Evolutionary conservation across 2,113 vertebrate genomes (phyloP).

Genomic region (Tachuris rubrigastra): DNA sequence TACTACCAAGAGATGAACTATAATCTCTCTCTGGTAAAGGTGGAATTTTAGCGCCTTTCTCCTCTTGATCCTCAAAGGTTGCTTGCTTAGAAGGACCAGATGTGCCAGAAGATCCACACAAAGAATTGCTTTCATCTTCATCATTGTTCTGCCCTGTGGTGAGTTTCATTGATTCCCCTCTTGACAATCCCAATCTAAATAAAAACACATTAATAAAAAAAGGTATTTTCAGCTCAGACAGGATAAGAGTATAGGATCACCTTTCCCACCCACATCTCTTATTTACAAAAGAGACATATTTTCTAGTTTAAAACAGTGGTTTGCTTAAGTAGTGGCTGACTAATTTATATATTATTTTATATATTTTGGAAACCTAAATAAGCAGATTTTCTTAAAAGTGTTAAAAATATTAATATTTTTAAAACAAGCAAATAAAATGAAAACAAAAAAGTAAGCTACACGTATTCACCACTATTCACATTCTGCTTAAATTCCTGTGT

Average conservation of each 20-base stretch:
- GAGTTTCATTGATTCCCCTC: conserved; percentile 78
- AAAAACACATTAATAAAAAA: conserved; percentile 33
- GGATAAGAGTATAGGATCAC: background rate
- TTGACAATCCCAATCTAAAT: conserved; percentile 79
- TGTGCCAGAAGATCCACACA: conserved; percentile 53
- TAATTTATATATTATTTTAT: background rate
- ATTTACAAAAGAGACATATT: background rate
- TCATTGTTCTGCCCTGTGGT: conserved; percentile 69
- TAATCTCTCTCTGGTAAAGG: conserved; percentile 59
- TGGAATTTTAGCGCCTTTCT: conserved; percentile 58
- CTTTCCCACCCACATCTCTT: background rate
- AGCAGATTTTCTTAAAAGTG: too few species aligned
- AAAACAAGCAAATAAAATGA: too few species aligned
- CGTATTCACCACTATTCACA: too few species aligned
- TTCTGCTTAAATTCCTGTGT: too few species aligned
- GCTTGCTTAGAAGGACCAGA: conserved; percentile 67
- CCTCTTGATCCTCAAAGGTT: conserved; percentile 56
- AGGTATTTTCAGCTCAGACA: background rate
- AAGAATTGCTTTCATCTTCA: conserved; percentile 69
- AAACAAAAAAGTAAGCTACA: too few species aligned
- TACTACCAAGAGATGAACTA: conserved; percentile 57
- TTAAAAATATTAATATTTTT: too few species aligned
- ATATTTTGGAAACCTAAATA: background rate
- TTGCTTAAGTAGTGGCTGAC: background rate
- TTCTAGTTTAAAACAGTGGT: background rate